Evolutionary conservation across 2,888 invertebrate species (phyloP).

Genomic region (Volucella inanis): DNA sequence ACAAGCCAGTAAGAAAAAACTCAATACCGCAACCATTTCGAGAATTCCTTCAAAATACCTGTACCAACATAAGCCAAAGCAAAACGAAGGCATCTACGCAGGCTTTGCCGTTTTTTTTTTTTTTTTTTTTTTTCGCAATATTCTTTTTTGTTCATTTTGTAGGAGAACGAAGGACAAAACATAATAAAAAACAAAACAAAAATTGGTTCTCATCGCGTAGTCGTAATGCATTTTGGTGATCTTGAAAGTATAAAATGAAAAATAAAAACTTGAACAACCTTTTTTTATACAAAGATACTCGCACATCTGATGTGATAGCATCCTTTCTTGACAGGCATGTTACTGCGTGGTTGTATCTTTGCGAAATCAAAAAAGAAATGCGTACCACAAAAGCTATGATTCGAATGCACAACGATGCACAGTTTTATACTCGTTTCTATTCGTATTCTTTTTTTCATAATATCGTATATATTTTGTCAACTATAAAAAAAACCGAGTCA

Average conservation of each 20-base stretch:
- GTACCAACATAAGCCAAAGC: slow-evolving; percentile 25
- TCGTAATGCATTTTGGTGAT: slow-evolving; percentile 72
- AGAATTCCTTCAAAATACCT: slow-evolving; percentile 66
- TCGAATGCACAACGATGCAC: slow-evolving; percentile 56
- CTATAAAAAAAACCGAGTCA: slow-evolving; percentile 46
- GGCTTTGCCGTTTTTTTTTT: slow-evolving; percentile 18
- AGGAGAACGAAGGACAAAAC: slow-evolving; percentile 33
- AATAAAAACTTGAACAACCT: slow-evolving; percentile 21
- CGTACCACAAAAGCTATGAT: slow-evolving; percentile 67
- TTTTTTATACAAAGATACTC: slow-evolving; percentile 41
- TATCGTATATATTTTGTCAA: slow-evolving; percentile 13
- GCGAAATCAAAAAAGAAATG: slow-evolving; percentile 63
- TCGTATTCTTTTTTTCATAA: slow-evolving; percentile 10
- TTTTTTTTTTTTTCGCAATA: not conserved
- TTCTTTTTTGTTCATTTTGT: not conserved
- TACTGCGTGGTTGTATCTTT: slow-evolving; percentile 65
- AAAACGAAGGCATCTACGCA: slow-evolving; percentile 19
- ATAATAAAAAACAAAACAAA: slow-evolving; percentile 25
- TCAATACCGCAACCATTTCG: slow-evolving; percentile 47
- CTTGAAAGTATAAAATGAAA: slow-evolving; percentile 31
- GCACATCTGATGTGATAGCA: slow-evolving; percentile 64
- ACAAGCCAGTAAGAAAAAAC: slow-evolving; percentile 32
- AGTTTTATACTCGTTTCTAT: slow-evolving; percentile 37
- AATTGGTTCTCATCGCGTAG: slow-evolving; percentile 73
- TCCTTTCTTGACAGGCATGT: slow-evolving; percentile 68